Evolutionary conservation across 1,140 invertebrate genomes (phyloP).

Genomic region (Gryon sp.): DNA sequence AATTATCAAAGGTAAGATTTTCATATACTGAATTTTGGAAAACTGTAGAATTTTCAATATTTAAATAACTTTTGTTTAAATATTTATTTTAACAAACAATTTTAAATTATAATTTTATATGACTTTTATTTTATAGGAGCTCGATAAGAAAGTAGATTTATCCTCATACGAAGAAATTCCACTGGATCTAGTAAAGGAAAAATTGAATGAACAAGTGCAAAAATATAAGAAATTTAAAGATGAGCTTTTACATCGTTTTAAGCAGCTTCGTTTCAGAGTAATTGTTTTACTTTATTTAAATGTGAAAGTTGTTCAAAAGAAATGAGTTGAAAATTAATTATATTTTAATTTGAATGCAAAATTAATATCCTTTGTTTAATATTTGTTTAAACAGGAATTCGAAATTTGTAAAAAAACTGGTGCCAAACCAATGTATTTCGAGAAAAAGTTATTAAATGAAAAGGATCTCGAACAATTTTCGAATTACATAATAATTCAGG

Average conservation of each 20-base stretch:
- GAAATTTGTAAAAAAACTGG: conserved; percentile 50
- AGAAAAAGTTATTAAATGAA: conserved; percentile 37
- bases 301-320: too few relatives aligned
- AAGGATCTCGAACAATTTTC: conserved; percentile 37
- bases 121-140: conserved; percentile 53
- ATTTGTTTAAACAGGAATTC: conserved; percentile 20
- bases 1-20: conserved; percentile 59
- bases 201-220: conserved; percentile 63
- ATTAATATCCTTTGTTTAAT: background rate
- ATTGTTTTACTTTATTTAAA: too few relatives aligned
- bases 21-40: background rate
- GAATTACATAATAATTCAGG: conserved; percentile 35
- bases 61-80: too few relatives aligned
- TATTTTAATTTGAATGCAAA: conserved; percentile 3
- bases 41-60: too few relatives aligned
- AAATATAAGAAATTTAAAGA: conserved; percentile 66
- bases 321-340: too few relatives aligned
- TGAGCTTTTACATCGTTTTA: conserved; percentile 62
- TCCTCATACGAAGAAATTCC: conserved; percentile 65
- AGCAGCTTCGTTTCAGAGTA: conserved; percentile 65
- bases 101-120: conserved; percentile 15
- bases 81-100: conserved; percentile 10
- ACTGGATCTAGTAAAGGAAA: conserved; percentile 64
- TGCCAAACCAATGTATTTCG: conserved; percentile 34
- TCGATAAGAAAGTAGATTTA: conserved; percentile 53